Evolutionary conservation across 1,140 invertebrate genomes (phyloP).

Genomic region (Drosophila nasuta): DNA sequence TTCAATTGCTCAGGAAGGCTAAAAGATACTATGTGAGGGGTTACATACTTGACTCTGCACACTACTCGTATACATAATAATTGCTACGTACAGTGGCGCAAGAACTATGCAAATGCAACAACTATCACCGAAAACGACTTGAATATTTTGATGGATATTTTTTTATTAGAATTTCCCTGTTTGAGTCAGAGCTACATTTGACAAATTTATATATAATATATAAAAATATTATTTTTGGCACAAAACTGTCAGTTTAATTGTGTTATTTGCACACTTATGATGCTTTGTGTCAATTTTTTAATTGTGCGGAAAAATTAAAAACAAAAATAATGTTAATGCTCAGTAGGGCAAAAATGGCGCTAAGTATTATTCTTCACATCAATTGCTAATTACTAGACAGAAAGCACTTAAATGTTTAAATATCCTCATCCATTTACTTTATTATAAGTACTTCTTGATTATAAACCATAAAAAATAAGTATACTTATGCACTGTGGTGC

Average conservation of each 20-base stretch:
- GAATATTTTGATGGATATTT: background rate
- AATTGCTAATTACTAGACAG: background rate
- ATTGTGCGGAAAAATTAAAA: background rate
- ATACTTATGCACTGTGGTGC: background rate
- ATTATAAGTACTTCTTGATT: background rate
- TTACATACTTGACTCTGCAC: slow-evolving; percentile 37
- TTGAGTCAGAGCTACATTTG: too few species aligned
- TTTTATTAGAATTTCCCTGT: too few species aligned
- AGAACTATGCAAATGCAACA: background rate
- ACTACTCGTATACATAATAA: background rate
- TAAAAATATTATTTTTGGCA: too few species aligned
- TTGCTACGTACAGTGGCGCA: slow-evolving; percentile 27
- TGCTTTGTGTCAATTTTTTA: background rate
- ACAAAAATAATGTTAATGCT: background rate
- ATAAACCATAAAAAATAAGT: background rate
- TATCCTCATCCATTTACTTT: background rate
- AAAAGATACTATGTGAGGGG: slow-evolving; percentile 30
- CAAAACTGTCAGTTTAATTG: too few species aligned
- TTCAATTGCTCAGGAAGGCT: slow-evolving; percentile 45
- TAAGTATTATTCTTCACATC: background rate
- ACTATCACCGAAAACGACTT: background rate
- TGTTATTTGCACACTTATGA: too few species aligned
- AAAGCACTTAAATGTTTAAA: background rate
- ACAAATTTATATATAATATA: too few species aligned
- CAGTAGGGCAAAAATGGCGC: background rate